Evolutionary conservation across 2,888 invertebrate species (phyloP).

Genomic region (Lepidochitona cinerea): DNA sequence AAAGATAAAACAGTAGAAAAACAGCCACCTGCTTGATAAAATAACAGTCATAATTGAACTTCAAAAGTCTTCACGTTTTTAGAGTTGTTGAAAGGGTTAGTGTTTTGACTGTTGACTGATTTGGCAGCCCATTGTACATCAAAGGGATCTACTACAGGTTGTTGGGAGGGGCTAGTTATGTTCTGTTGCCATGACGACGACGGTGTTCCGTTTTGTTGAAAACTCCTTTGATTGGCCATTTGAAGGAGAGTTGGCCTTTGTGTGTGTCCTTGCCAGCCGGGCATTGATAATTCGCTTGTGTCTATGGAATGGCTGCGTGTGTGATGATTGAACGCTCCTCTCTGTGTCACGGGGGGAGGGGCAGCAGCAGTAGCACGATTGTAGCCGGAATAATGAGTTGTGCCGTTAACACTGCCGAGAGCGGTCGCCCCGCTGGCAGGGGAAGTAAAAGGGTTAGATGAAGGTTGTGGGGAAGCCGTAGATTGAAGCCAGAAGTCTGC

Average conservation of each 20-base stretch:
- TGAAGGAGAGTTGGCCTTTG: slow-evolving; percentile 56
- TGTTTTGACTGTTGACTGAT: slow-evolving; percentile 73
- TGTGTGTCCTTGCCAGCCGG: slow-evolving; percentile 28
- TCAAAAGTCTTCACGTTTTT: slow-evolving; percentile 44
- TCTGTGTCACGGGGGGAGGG: slow-evolving; percentile 58
- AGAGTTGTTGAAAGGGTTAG: slow-evolving; percentile 19
- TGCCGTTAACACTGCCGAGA: slow-evolving; percentile 20
- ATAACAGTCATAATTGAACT: slow-evolving; percentile 35
- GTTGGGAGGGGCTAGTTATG: slow-evolving; percentile 34
- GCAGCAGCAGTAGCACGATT: neutral
- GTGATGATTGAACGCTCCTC: slow-evolving; percentile 75
- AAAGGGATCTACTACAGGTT: slow-evolving; percentile 78
- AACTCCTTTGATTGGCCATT: slow-evolving; percentile 68
- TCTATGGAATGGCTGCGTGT: slow-evolving; percentile 67
- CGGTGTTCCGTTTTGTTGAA: slow-evolving; percentile 49
- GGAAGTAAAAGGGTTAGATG: neutral
- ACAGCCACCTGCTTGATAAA: no score
- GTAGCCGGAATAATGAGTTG: neutral
- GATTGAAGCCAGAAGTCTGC: slow-evolving; percentile 42
- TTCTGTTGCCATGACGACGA: slow-evolving; percentile 3
- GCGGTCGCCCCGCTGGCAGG: neutral
- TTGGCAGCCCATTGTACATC: slow-evolving; percentile 87
- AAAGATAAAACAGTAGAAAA: no score
- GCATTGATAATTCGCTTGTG: slow-evolving; percentile 48
- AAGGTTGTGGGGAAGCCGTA: slow-evolving; percentile 25